Evolutionary conservation across 1,140 invertebrate genomes (phyloP), one percentile per base, ranked within the genome.

Genomic region (Xylocopa sonorina): DNA sequence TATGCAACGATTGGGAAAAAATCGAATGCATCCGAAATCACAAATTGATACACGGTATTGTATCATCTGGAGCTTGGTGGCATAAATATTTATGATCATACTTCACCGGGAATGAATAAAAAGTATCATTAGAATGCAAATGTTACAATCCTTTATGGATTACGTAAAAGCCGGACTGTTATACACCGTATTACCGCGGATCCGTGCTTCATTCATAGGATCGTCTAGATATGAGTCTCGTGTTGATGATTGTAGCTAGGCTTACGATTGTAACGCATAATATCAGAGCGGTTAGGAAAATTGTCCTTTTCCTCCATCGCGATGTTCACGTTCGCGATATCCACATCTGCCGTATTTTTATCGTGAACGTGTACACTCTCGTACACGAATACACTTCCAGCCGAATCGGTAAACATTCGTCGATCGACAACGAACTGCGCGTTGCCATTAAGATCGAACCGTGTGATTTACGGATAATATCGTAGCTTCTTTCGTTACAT

Each of bases 161-260:
- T 85, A 64, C 84, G 74, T 81, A 85, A 85, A 51, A 6, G n/a
- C 46, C 50, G 24, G 18, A 21, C 24, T 32, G 60, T 69, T 66
- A 72, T 51, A 68, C 57, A 71, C 71, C 53, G 79, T 57, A 53
- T 58, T 85, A 72, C 81, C 69, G 64, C 24, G 55, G 32, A 55
- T 43, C 46, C 18, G 64, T 9, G 73, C 51, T 85, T 84, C 84
- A 85, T 85, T 85, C 84, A 85, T 81, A 74, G 79, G 68, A 84
- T 81, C 83, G 73, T 34, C 66, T 46, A 83, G 82, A 84, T 84
- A 69, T 24, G 41, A 14, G n/a, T 10, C 67, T 38, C 62, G 67
- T 75, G 77, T 80, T 83, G 72, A 84, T 85, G 71, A 75, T 57
- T 62, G 46, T 53, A 81, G 24, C 9, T 38, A n/a, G 43, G 18